Base-by-base conservation (phyloP, 2,797 vertebrate species). In the Falco rusticolus region DNA sequence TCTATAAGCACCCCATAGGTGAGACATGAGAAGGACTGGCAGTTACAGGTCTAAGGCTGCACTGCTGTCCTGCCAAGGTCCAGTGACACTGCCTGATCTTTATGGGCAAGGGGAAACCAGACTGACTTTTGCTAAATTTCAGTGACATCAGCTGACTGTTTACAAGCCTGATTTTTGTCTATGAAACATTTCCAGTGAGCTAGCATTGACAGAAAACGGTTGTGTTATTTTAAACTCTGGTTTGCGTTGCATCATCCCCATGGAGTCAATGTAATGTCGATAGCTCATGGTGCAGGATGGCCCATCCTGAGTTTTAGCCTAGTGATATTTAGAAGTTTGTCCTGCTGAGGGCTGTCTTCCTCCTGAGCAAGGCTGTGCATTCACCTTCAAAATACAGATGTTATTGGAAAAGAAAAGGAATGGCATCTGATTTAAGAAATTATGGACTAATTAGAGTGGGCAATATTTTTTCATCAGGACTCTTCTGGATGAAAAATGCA, bases 271-370 rank as follows among this genome's bases (percentile, higher is more conserved):
- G 61, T n/a, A 26, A 63, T 1, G 0, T 48, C 0, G 0, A n/a
- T 4, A 61, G 57, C 77, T 86, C 6, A 0, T 0, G 0, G 24
- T 29, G 22, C 31, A 39, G 39, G 53, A n/a, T 1, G 0, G 24
- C 48, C 56, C 17, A 9, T 48, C 56, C 78, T 63, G 60, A 28
- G 7, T 68, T 68, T 80, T 78, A 54, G n/a, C 10, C 2, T 3
- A 7, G 56, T 2, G 2, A 15, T 53, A 31, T 47, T 76, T 37
- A 65, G 41, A 51, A 72, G 29, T 33, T 26, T 77, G 39, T 74
- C 47, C 76, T 83, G 41, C 51, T 80, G 39, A 76, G 43, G 68
- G 12, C 28, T 92, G 39, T 59, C 9, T 86, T 89, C 25, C 33
- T 80, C 33, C 69, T 33, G 29, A 78, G 28, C 33, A 76, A 26